A percentile compares a stretch with the other conserved stretches of the same genome.
Conservation (phyloP, 1,140 invertebrate species). For the Calephelis nemesis region DNA sequence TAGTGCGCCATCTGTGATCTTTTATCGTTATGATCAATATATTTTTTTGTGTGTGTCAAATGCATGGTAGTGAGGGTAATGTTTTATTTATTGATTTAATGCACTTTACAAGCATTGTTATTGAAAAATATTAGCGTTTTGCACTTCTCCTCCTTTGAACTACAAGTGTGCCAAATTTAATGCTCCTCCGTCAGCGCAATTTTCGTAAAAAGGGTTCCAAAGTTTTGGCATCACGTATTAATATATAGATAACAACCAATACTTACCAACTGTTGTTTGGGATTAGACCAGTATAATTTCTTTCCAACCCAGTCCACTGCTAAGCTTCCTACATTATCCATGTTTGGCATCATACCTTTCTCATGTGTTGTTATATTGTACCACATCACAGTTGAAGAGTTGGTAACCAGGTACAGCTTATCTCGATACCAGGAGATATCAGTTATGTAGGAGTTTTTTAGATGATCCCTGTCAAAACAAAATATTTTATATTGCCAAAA, state of each 20-base stretch:
- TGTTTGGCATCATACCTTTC: conserved; percentile 80
- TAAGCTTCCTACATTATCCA: conserved; percentile 87
- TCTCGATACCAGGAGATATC: conserved; percentile 86
- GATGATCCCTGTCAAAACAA: conserved; percentile 77
- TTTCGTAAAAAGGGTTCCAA: no score
- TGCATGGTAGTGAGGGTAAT: no score
- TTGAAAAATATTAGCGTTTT: no score
- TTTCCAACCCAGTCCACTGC: conserved; percentile 94
- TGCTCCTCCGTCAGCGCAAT: no score
- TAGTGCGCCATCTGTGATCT: no score
- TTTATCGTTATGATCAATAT: no score
- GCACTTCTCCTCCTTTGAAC: no score
- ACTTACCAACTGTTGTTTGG: conserved; percentile 87
- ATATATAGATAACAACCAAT: neutral
- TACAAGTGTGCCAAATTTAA: no score
- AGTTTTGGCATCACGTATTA: no score
- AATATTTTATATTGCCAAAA: neutral
- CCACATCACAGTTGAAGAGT: conserved; percentile 84
- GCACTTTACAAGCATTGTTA: no score
- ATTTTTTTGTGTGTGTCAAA: no score
- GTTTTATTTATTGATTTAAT: no score
- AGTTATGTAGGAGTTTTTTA: conserved; percentile 79
- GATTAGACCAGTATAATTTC: conserved; percentile 94
- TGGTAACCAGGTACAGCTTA: conserved; percentile 86
- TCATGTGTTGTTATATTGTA: conserved; percentile 83